Percentiles rank a stretch among this genome's conserved stretches.
Evolutionary conservation across 2,797 vertebrate genomes (phyloP).

Genomic region (Dallia pectoralis): DNA sequence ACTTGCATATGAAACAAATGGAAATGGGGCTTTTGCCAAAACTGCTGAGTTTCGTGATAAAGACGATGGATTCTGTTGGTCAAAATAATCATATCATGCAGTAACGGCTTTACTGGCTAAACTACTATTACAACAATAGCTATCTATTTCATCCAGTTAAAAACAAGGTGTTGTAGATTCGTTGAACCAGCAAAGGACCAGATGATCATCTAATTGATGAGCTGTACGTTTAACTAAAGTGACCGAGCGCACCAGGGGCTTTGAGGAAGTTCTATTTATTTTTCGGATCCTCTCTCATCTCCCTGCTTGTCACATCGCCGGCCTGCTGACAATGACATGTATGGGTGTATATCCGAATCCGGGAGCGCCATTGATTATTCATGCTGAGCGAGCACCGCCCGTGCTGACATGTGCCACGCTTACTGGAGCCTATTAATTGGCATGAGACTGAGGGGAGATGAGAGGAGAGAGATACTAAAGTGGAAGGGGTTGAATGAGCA

Average conservation of each 20-base stretch:
- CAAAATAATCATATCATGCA: not conserved
- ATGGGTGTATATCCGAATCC: conserved; percentile 58
- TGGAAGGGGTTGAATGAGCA: conserved; percentile 35
- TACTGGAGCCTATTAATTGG: conserved; percentile 76
- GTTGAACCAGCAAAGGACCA: not conserved
- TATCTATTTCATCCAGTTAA: not conserved
- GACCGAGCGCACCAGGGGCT: not conserved
- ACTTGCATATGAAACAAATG: not conserved
- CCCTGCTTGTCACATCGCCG: not conserved
- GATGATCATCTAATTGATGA: not conserved
- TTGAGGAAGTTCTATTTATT: not conserved
- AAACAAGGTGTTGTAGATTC: not conserved
- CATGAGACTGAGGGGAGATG: conserved; percentile 56
- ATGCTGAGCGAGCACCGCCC: conserved; percentile 65
- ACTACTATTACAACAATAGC: not conserved
- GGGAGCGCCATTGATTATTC: conserved; percentile 84
- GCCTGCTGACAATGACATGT: conserved; percentile 49
- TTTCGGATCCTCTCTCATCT: not conserved
- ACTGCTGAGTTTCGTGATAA: not conserved
- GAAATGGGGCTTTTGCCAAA: not conserved
- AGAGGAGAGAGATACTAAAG: conserved; percentile 32
- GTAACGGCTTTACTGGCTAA: not conserved
- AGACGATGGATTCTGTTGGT: not conserved
- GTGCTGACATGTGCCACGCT: conserved; percentile 67
- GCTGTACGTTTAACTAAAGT: not conserved